phyloP scores from a whole-genome alignment of 1,140 invertebrate genomes.

The Megalopta genalis region DNA sequence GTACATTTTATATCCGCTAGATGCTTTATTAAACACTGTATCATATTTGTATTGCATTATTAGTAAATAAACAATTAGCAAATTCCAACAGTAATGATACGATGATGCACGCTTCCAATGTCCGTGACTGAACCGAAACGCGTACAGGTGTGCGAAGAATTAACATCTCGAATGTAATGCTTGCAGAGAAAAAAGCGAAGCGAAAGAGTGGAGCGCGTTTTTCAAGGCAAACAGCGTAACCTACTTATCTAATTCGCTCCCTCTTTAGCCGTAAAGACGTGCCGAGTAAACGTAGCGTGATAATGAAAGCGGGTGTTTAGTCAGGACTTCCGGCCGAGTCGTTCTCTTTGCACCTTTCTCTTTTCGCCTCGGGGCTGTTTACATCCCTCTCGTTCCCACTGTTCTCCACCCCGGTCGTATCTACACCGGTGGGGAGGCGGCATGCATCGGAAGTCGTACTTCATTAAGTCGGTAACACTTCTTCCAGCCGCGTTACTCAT shows the following conservation, averaged over 20 bases:
- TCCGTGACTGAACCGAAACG: too few relatives aligned
- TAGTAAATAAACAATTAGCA: too few relatives aligned
- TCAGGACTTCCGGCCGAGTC: slow-evolving; percentile 65
- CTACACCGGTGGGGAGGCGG: slow-evolving; percentile 34
- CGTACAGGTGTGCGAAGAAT: too few relatives aligned
- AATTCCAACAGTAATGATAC: too few relatives aligned
- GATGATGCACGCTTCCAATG: too few relatives aligned
- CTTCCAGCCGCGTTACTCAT: slow-evolving; percentile 67
- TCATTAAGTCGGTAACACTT: slow-evolving; percentile 80
- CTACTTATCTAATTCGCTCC: slow-evolving; percentile 68
- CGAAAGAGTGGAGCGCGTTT: slow-evolving; percentile 12
- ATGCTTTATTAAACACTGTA: too few relatives aligned
- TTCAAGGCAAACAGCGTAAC: slow-evolving; percentile 49
- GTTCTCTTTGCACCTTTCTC: slow-evolving; percentile 47
- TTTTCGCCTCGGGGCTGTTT: slow-evolving; percentile 25
- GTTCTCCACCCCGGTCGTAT: slow-evolving; percentile 1
- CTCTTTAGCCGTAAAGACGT: slow-evolving; percentile 50
- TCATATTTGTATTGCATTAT: too few relatives aligned
- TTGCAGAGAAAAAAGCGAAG: background rate
- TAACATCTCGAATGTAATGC: too few relatives aligned
- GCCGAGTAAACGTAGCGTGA: slow-evolving; percentile 66
- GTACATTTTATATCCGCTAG: too few relatives aligned
- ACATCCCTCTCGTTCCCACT: slow-evolving; percentile 43
- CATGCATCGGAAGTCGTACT: slow-evolving; percentile 78
- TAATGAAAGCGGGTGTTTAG: slow-evolving; percentile 75